These are phyloP conservation scores for Megastigmus dorsalis DNA, from an alignment of 2,888 invertebrate genomes.

Conservation along the genomic window DNA sequence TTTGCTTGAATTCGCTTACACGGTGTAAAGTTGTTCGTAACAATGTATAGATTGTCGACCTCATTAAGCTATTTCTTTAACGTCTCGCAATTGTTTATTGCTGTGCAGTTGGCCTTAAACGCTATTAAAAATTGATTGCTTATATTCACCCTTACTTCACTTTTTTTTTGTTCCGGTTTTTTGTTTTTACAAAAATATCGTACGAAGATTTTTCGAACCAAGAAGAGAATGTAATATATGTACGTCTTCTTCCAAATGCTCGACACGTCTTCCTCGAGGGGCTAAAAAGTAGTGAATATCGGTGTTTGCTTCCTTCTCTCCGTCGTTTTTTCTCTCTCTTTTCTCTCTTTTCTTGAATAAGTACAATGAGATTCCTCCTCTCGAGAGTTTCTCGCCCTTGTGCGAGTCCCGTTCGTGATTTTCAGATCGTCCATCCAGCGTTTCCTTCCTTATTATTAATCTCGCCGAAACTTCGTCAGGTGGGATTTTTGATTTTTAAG, in stretches of 20 bases:
- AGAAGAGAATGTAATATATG: background rate
- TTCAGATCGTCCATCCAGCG: background rate
- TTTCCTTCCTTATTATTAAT: background rate
- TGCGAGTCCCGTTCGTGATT: background rate
- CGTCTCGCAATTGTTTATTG: slow-evolving; percentile 8
- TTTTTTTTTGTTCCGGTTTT: no score
- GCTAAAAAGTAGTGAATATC: slow-evolving; percentile 28
- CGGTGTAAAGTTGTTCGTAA: slow-evolving; percentile 24
- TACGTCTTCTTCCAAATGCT: slow-evolving; percentile 12
- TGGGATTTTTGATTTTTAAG: background rate
- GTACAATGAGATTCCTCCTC: slow-evolving; percentile 53
- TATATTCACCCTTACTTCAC: background rate
- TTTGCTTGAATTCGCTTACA: slow-evolving; percentile 7
- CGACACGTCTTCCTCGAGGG: slow-evolving; percentile 32
- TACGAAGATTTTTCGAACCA: slow-evolving; percentile 8
- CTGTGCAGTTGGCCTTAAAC: no score
- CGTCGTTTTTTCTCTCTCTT: slow-evolving; percentile 35
- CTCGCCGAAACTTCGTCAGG: background rate
- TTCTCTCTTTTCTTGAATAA: slow-evolving; percentile 40
- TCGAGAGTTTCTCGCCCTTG: slow-evolving; percentile 37
- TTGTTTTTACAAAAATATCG: slow-evolving; percentile 44
- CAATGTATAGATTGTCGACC: slow-evolving; percentile 33
- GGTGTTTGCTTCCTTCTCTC: slow-evolving; percentile 25
- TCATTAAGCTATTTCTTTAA: slow-evolving; percentile 17
- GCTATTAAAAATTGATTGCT: slow-evolving; percentile 42